Conservation (phyloP, 2,888 invertebrate genomes). For the Synanthedon andrenaeformis region DNA sequence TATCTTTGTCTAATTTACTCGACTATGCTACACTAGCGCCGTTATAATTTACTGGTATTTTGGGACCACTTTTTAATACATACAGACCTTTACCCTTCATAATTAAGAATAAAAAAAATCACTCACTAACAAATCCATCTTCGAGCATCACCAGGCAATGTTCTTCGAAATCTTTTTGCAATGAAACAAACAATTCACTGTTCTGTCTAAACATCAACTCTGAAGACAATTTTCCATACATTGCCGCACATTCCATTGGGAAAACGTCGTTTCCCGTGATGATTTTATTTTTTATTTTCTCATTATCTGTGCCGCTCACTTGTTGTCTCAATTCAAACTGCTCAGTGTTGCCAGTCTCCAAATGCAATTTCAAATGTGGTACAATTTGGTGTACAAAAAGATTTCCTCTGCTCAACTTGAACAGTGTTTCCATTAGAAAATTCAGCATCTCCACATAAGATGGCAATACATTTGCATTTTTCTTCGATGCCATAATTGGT, state of each 20-base stretch:
- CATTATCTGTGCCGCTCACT: constrained; percentile 20
- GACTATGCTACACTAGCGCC: no score
- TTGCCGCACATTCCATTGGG: constrained; percentile 39
- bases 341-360: constrained; percentile 44
- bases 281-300: constrained; percentile 37
- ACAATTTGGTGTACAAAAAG: constrained; percentile 47
- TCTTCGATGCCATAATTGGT: constrained; percentile 43
- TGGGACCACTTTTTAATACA: no score
- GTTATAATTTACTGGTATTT: no score
- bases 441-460: constrained; percentile 45
- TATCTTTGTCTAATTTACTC: no score
- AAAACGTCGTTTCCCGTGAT: constrained; percentile 45
- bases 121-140: constrained; percentile 51
- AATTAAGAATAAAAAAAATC: constrained; percentile 1
- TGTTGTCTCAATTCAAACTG: constrained; percentile 40
- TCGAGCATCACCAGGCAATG: constrained; percentile 45
- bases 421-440: constrained; percentile 47
- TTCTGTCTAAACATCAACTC: constrained; percentile 62
- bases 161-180: constrained; percentile 50
- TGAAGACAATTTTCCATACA: constrained; percentile 49
- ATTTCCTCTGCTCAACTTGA: constrained; percentile 53
- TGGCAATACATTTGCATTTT: constrained; percentile 24
- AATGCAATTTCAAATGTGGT: constrained; percentile 36
- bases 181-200: constrained; percentile 39
- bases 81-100: no score